phyloP scores from a whole-genome alignment of 2,113 vertebrate species.

The Eurystomus gularis region DNA sequence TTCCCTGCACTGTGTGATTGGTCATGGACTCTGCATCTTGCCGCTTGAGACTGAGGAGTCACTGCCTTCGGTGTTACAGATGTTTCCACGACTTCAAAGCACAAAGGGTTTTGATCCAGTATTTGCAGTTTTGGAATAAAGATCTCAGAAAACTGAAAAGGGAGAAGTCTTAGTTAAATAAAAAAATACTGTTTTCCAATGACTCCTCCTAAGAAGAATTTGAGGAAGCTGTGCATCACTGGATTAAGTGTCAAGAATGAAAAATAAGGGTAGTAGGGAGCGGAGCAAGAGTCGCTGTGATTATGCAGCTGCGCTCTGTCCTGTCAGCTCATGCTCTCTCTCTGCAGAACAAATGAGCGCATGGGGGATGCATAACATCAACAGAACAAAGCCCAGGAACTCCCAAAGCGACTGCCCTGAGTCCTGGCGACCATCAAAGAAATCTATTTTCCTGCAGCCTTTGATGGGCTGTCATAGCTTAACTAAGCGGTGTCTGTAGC shows the following conservation, averaged over 20 bases:
- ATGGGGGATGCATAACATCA: not conserved
- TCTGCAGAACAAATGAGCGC: not conserved
- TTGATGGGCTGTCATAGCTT: not conserved
- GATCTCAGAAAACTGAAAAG: not conserved
- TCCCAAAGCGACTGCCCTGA: not conserved
- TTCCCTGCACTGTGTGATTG: not conserved
- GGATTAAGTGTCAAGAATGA: constrained; percentile 25
- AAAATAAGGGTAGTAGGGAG: not conserved
- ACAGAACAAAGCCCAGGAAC: not conserved
- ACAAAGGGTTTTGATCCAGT: not conserved
- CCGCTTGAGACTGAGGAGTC: not conserved
- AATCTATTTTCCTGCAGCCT: not conserved
- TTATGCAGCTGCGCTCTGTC: not conserved
- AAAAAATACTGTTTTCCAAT: not conserved
- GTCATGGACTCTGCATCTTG: not conserved
- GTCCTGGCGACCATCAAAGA: not conserved
- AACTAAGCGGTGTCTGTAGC: not conserved
- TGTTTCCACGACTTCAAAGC: not conserved
- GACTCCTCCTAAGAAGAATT: not conserved
- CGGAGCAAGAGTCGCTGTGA: not conserved
- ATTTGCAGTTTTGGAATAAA: not conserved
- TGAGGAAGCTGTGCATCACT: not conserved
- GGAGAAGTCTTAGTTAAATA: not conserved
- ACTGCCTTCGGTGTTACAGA: not conserved
- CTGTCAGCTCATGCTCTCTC: not conserved